Evolutionary conservation across 64 coral and sea anemone genomes (phyloP), one percentile per base, ranked within the genome.

Genomic region (Dendronephthya gigantea): DNA sequence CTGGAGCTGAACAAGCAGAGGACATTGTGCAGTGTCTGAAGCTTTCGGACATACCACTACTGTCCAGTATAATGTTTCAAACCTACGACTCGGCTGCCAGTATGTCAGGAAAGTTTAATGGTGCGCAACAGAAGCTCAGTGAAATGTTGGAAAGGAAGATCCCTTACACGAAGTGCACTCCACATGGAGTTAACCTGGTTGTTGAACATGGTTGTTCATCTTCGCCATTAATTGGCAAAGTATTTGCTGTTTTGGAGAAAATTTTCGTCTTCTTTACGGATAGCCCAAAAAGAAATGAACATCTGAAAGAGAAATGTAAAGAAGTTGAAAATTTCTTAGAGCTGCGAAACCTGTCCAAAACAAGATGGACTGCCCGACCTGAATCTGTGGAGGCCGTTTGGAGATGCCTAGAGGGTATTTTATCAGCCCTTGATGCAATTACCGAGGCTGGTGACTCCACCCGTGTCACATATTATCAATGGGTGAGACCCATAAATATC

Each of bases 21-120:
- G 72, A 79, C 36, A 79, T 79, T 35, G 72, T 79, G 72, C 34
- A 79, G 72, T 79, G 72, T 79, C 36, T 79, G 72, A 79, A 79
- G 17, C 72, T 1, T 35, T 79, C 72, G 5, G 72, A 79, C 72
- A 79, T 35, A 7, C 72, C 72, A 62, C n/a, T 23, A 55, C 36
- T 79, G 16, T 79, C 72, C 0, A 79, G 30, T 35, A 33, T 79
- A 17, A 79, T 79, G 72, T 79, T 79, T 19, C 72, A 79, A 79
- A 79, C 72, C 6, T 79, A 79, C 37, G 72, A 79, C 28, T 79
- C 72, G 22, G 36, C 72, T 39, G 72, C 72, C 6, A 79, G 29
- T 19, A 79, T 79, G 72, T 79, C 72, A 9, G 72, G 72, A 36
- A 39, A 36, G 1, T 39, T 36, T 19, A 36, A 79, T 36, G 72